Conservation (phyloP, 2,888 invertebrate species). For the Hirtodrosophila cameraria region DNA sequence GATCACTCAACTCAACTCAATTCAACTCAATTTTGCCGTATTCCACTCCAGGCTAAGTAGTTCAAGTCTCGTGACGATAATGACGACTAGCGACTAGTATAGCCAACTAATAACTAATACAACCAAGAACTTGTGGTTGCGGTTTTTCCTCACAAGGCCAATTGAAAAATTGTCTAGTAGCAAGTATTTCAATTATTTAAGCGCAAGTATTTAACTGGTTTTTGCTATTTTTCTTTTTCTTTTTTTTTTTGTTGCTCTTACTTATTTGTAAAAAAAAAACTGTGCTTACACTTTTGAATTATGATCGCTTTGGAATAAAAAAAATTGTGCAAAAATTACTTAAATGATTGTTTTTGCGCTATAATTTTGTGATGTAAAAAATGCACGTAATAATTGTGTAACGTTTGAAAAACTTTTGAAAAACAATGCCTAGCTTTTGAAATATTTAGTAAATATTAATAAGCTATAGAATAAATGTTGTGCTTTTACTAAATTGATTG, state of each 20-base stretch:
- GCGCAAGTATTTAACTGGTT: constrained; percentile 17
- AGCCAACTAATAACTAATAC: not conserved
- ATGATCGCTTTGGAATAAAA: not conserved
- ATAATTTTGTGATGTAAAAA: too few species aligned
- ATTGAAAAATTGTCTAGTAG: constrained; percentile 8
- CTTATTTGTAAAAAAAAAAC: too few species aligned
- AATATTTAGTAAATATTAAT: too few species aligned
- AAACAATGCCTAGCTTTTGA: too few species aligned
- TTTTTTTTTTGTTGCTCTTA: not conserved
- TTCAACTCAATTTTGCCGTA: too few species aligned
- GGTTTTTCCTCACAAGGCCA: constrained; percentile 18
- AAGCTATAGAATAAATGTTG: too few species aligned
- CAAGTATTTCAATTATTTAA: constrained; percentile 20
- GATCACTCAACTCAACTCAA: constrained; percentile 42
- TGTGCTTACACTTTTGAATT: constrained; percentile 1
- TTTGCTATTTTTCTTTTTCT: not conserved
- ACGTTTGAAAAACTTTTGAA: too few species aligned
- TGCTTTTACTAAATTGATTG: too few species aligned
- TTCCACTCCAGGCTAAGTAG: constrained; percentile 38
- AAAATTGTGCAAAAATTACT: not conserved
- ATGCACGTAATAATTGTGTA: too few species aligned
- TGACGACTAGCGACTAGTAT: not conserved
- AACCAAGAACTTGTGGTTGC: constrained; percentile 10
- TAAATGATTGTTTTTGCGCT: not conserved
- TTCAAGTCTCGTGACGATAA: constrained; percentile 58